These are phyloP conservation scores for Scaptomyza polygonia DNA, from an alignment of 2,888 invertebrate species.

Conservation along the genomic window DNA sequence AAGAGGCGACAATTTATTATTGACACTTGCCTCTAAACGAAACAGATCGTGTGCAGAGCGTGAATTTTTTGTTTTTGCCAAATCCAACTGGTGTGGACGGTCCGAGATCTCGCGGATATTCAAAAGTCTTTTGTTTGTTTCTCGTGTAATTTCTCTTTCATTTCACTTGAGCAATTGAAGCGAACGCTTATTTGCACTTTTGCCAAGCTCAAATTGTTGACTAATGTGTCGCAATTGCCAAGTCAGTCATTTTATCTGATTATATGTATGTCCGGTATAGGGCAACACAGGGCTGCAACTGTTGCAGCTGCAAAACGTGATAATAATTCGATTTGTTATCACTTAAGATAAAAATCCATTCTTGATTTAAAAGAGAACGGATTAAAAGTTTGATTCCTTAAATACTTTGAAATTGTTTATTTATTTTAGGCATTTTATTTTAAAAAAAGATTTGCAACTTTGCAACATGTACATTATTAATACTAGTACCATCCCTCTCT, in stretches of 20 bases:
- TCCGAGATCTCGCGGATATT: constrained; percentile 43
- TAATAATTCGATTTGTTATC: constrained; percentile 50
- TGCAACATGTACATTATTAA: background rate
- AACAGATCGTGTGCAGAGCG: constrained; percentile 16
- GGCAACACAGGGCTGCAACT: background rate
- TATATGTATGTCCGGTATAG: constrained; percentile 18
- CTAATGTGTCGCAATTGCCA: constrained; percentile 82
- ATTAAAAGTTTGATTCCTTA: too few relatives aligned
- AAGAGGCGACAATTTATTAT: constrained; percentile 39
- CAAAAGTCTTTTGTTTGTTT: constrained; percentile 65
- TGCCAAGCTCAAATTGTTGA: constrained; percentile 82
- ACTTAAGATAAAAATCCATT: background rate
- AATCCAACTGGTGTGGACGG: constrained; percentile 16
- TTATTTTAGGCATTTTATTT: too few relatives aligned
- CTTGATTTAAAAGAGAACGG: too few relatives aligned
- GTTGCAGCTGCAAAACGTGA: constrained; percentile 56
- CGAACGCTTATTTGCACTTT: constrained; percentile 82
- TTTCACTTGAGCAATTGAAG: constrained; percentile 81
- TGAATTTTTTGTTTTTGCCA: constrained; percentile 30
- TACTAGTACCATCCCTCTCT: background rate
- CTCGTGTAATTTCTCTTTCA: constrained; percentile 82
- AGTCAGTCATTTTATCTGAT: constrained; percentile 64
- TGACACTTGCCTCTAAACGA: constrained; percentile 38
- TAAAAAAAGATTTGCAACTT: too few relatives aligned
- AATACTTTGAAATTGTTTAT: background rate